These are phyloP conservation scores for Blastobasis adustella DNA, from an alignment of 2,888 invertebrate genomes.

Conservation along the genomic window DNA sequence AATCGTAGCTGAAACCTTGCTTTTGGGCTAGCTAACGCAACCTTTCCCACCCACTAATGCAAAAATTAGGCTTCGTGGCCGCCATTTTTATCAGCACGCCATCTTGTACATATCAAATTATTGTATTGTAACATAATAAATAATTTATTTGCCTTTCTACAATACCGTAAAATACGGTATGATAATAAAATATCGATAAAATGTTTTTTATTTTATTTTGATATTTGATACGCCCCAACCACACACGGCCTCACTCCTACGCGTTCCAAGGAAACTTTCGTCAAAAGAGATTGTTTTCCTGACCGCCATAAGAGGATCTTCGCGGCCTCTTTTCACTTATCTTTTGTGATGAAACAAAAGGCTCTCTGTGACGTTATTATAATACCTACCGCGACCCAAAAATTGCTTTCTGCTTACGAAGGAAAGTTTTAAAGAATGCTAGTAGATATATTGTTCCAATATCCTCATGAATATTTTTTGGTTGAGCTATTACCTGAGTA, in stretches of 20 bases:
- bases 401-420: too few relatives aligned
- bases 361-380: background rate
- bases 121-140: background rate
- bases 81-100: too few relatives aligned
- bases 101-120: background rate
- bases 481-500: too few relatives aligned
- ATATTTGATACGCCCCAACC: background rate
- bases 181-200: background rate
- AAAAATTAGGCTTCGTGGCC: too few relatives aligned
- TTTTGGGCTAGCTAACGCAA: too few relatives aligned
- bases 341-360: background rate
- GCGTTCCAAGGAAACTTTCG: slow-evolving; percentile 7
- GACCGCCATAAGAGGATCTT: slow-evolving; percentile 1
- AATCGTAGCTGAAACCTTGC: too few relatives aligned
- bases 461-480: too few relatives aligned
- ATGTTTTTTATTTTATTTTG: background rate
- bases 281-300: slow-evolving; percentile 3
- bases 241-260: slow-evolving; percentile 14
- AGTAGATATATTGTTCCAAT: too few relatives aligned
- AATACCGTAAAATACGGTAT: background rate
- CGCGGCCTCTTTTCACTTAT: background rate
- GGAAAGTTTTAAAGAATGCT: too few relatives aligned
- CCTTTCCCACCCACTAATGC: too few relatives aligned
- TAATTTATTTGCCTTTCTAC: background rate
- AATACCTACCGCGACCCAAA: too few relatives aligned